Evolutionary conservation across 2,113 vertebrate genomes (phyloP).

Genomic region (Chaenocephalus aceratus): DNA sequence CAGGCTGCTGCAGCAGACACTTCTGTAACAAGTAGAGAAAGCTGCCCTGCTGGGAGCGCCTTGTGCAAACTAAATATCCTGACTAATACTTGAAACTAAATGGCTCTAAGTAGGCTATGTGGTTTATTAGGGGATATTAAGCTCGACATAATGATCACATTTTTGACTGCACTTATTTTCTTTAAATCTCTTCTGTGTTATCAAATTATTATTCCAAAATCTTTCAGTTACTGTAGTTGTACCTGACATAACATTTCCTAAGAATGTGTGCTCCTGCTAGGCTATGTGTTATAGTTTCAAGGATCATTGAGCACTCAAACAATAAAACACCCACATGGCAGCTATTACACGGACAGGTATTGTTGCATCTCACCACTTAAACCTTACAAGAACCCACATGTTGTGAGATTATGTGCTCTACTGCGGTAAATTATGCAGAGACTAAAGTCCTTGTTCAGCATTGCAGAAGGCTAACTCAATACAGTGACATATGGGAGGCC

Average conservation of each 20-base stretch:
- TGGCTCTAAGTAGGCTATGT: not conserved
- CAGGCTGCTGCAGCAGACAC: constrained; percentile 6
- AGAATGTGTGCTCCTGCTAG: not conserved
- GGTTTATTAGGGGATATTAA: not conserved
- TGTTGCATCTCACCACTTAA: constrained; percentile 1
- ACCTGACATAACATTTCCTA: not conserved
- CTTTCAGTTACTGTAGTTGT: not conserved
- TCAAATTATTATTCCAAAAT: not conserved
- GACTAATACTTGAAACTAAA: not conserved
- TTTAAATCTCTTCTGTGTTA: not conserved
- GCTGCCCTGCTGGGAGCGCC: not conserved
- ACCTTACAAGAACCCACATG: not conserved
- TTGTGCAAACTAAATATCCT: not conserved
- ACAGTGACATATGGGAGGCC: not conserved
- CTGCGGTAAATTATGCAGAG: not conserved
- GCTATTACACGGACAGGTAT: constrained; percentile 13
- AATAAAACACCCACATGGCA: constrained; percentile 10
- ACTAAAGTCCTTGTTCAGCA: not conserved
- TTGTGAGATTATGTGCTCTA: not conserved
- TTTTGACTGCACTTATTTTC: not conserved
- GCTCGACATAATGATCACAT: not conserved
- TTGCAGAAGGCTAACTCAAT: not conserved
- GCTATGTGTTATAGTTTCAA: constrained; percentile 16
- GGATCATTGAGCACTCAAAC: not conserved
- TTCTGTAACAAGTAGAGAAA: constrained; percentile 8